Base-by-base conservation (phyloP, 2,113 vertebrate species). In the Corythoichthys haematopterus region DNA sequence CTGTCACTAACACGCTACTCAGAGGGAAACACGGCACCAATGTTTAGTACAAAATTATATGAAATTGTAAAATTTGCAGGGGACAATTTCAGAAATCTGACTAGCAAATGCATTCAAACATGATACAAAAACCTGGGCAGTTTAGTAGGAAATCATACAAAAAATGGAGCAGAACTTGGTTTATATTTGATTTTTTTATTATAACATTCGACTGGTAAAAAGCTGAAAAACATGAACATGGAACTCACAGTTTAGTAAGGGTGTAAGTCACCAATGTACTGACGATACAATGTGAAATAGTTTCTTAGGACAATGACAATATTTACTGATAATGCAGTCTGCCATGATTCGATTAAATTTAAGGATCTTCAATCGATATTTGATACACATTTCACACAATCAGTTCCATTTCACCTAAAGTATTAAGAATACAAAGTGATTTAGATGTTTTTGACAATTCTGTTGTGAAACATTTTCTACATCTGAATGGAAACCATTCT, bases 1-100 rank as follows among this genome's bases (percentile, higher is more conserved):
- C 28, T 59, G 45, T 33, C 15, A 76, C 37, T 51, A 10, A 51
- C 33, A 28, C 38, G 66, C 66, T 47, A 64, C 64, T 47, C 66
- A 53, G 57, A 65, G 20, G 8, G 3, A 2, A 6, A 12, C 36
- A 40, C 20, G 37, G 43, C 38, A 20, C 4, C 38, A 4, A 16
- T 45, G 8, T 61, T 61, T 20, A 43, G 58, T 9, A 3, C 8
- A 3, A 20, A 43, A 20, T 43, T 11, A 9, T 50, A 55, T 1
- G 8, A 53, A 28, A 2, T 55, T 9, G 1, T 55, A 11, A 11
- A 4, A 4, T 20, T n/a, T 4, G 20, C 33, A 55, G 20, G 20
- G 8, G n/a, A 53, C n/a, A 53, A 28, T 53, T 28, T 28, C 20
- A 20, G 51, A 53, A 7, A n/a, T n/a, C 6, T 20, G 50, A n/a